phyloP scores from a whole-genome alignment of 2,888 invertebrate genomes.

The Timandra comae region DNA sequence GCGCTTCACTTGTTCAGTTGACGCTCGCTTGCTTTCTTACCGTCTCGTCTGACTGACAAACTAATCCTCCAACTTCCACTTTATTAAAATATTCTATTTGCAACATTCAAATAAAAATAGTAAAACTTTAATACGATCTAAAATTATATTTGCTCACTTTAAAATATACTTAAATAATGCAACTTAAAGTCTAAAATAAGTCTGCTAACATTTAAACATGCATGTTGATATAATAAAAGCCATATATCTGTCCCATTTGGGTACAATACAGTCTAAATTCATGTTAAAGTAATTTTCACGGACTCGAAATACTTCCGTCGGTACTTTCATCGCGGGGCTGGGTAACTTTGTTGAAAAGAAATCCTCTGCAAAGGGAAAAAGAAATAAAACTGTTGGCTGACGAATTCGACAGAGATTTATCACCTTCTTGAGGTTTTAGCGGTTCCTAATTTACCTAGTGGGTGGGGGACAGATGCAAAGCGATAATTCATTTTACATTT shows the following conservation, averaged over 20 bases:
- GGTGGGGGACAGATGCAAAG: conserved; percentile 28
- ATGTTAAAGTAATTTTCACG: conserved; percentile 21
- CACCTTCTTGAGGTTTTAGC: conserved; percentile 50
- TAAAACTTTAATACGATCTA: no score
- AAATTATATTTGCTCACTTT: no score
- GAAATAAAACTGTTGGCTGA: conserved; percentile 59
- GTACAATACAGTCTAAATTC: conserved; percentile 11
- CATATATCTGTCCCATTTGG: no score
- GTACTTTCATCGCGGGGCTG: conserved; percentile 21
- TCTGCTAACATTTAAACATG: no score
- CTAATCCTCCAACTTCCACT: no score
- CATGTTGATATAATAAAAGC: conserved; percentile 2
- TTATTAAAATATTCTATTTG: no score
- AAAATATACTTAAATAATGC: no score
- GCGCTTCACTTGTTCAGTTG: conserved; percentile 2
- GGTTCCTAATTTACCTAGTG: conserved; percentile 51
- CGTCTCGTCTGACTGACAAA: no score
- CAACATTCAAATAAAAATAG: no score
- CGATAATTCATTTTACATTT: conserved; percentile 37
- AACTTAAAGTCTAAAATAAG: no score
- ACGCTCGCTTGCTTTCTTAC: no score
- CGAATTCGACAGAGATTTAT: conserved; percentile 65
- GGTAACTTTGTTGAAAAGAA: conserved; percentile 51
- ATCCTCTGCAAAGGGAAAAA: conserved; percentile 40
- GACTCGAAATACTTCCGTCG: conserved; percentile 22